Evolutionary conservation across 2,888 invertebrate genomes (phyloP).

Genomic region (Drosophila infuscata): DNA sequence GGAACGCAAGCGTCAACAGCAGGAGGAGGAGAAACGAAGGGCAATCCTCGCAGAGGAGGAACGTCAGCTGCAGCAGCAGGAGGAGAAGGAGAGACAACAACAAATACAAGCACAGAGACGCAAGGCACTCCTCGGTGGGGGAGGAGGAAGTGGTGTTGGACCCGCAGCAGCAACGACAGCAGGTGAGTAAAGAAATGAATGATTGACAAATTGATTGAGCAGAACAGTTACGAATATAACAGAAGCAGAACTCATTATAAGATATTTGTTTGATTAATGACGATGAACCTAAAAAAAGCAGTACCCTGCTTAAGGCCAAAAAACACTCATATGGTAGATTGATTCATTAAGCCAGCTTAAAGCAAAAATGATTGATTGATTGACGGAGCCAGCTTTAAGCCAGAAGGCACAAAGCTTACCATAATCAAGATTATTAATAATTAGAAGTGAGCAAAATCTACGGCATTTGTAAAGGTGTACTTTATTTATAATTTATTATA

Average conservation of each 20-base stretch:
- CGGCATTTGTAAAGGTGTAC: no score
- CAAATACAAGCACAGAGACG: conserved; percentile 84
- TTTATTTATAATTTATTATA: no score
- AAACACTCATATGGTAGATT: no score
- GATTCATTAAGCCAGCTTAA: background rate
- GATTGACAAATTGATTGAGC: background rate
- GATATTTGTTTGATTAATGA: background rate
- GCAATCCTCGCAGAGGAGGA: conserved; percentile 79
- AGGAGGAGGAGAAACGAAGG: conserved; percentile 83
- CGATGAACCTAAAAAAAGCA: no score
- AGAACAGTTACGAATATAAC: background rate
- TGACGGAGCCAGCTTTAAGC: background rate
- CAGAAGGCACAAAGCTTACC: background rate
- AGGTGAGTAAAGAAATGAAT: background rate
- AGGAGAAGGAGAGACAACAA: conserved; percentile 84
- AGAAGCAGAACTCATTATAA: background rate
- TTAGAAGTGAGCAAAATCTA: no score
- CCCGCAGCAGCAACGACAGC: background rate
- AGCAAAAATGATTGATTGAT: background rate
- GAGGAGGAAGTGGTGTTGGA: background rate
- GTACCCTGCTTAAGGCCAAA: no score
- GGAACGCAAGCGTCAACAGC: conserved; percentile 82
- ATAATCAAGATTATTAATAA: no score
- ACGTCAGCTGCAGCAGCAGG: conserved; percentile 79
- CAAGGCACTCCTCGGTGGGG: conserved; percentile 73